Base-by-base conservation (phyloP, 1,140 invertebrate species). In the Antheraea pernyi region DNA sequence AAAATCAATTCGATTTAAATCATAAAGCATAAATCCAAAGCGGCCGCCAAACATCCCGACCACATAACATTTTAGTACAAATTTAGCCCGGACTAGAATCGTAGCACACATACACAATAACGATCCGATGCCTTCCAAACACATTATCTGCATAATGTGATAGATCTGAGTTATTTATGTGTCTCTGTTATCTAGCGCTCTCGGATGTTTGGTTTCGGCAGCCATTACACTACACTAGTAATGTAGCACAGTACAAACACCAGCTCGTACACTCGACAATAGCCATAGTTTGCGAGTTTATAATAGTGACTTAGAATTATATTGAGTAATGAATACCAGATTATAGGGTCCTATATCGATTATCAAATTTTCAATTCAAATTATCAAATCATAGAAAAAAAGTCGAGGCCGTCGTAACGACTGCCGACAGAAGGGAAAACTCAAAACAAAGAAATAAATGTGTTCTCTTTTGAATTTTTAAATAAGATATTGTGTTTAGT, bases 101-200 rank as follows among this genome's bases (percentile, higher is more conserved):
- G 46, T 5, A 53, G 46, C 11, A 16, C 46, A 53, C 46, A 16
- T 6, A 53, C 11, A 42, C 39, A 42, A 42, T 42, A 42, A 11
- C 39, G 39, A 9, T 53, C 16, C 46, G 11, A 53, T 16, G 46
- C 46, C 39, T 53, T n/a, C 46, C 11, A 53, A 53, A 53, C 16
- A 53, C 46, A 53, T 53, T 53, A 53, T 16, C 46, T 53, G 46
- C 46, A 53, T 53, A 53, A 53, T 53, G 46, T 13, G 46, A 53
- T 53, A 53, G 46, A 53, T 53, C 46, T 53, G 46, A 53, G 46
- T 53, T 53, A 53, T 53, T 53, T 53, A 53, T 16, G 46, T 13
- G 0, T 53, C 46, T n/a, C 46, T 53, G 46, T 53, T 53, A 53
- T 53, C 46, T 53, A 53, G 5, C 46, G 46, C 46, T 13, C 6